Conservation (phyloP, 2,113 vertebrate species). For the Nibea albiflora region DNA sequence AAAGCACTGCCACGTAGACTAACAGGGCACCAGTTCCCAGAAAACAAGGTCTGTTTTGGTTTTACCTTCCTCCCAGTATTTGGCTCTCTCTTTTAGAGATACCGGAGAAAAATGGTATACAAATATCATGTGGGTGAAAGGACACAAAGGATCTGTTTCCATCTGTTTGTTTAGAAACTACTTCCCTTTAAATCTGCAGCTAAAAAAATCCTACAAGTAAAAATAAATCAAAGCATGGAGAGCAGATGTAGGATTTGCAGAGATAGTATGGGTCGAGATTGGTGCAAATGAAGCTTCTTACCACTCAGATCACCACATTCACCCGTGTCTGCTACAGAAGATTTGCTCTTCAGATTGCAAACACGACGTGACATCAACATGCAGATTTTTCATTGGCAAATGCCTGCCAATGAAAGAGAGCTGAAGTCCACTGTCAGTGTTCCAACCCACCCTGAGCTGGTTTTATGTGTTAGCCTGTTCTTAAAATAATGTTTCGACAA, state of each 20-base stretch:
- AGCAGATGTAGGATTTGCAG: neutral
- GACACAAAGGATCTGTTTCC: neutral
- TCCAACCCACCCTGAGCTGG: neutral
- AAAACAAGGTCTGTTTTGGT: constrained; percentile 31
- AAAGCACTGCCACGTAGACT: constrained; percentile 33
- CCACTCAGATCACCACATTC: neutral
- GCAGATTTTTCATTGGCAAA: neutral
- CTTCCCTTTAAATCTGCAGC: neutral
- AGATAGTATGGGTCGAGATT: neutral
- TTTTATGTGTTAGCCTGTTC: neutral
- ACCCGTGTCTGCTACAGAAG: neutral
- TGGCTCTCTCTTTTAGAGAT: neutral
- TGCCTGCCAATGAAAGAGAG: too few species aligned
- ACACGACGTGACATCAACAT: neutral
- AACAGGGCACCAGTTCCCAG: constrained; percentile 2
- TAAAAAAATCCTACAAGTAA: neutral
- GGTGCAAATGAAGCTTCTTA: neutral
- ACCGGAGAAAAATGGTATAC: neutral
- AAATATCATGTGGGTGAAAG: neutral
- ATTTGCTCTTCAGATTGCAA: constrained; percentile 14
- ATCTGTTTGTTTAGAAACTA: neutral
- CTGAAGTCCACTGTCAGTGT: neutral
- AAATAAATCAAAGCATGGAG: neutral
- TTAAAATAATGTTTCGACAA: neutral
- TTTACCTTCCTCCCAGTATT: neutral